These are phyloP conservation scores for Albula goreensis DNA, from an alignment of 2,113 vertebrate genomes.

Conservation along the genomic window DNA sequence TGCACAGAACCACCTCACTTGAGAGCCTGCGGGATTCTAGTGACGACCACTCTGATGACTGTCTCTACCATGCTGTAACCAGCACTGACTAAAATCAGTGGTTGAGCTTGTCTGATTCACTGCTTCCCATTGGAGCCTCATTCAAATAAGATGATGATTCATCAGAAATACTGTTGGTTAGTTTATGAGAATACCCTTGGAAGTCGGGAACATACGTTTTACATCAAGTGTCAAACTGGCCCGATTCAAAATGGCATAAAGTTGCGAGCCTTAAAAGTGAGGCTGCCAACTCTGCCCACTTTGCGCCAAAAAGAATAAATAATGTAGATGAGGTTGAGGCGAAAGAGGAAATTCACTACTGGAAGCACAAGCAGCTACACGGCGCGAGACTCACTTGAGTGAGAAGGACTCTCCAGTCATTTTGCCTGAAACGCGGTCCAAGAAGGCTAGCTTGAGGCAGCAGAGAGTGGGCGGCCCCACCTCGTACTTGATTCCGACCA, in stretches of 20 bases:
- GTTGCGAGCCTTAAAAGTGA: neutral
- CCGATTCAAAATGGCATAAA: neutral
- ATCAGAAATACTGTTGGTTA: neutral
- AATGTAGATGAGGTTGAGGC: neutral
- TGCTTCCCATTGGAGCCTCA: neutral
- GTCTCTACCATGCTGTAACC: neutral
- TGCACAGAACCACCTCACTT: no score
- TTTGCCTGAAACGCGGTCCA: slow-evolving; percentile 93
- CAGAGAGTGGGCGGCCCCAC: slow-evolving; percentile 93
- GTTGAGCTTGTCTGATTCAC: no score
- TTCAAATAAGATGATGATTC: neutral
- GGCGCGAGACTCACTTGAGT: slow-evolving; percentile 81
- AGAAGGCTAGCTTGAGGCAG: slow-evolving; percentile 94
- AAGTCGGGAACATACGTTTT: no score
- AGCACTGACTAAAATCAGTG: neutral
- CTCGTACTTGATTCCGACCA: slow-evolving; percentile 97
- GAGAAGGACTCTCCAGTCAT: slow-evolving; percentile 97
- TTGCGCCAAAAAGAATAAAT: neutral
- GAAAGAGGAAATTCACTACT: neutral
- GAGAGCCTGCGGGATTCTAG: no score
- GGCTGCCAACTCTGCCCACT: neutral
- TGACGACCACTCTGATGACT: neutral
- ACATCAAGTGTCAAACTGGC: neutral
- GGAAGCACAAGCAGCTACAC: neutral
- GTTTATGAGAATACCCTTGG: no score